Base-by-base conservation (phyloP, 2,113 vertebrate genomes). In the Osmerus eperlanus region DNA sequence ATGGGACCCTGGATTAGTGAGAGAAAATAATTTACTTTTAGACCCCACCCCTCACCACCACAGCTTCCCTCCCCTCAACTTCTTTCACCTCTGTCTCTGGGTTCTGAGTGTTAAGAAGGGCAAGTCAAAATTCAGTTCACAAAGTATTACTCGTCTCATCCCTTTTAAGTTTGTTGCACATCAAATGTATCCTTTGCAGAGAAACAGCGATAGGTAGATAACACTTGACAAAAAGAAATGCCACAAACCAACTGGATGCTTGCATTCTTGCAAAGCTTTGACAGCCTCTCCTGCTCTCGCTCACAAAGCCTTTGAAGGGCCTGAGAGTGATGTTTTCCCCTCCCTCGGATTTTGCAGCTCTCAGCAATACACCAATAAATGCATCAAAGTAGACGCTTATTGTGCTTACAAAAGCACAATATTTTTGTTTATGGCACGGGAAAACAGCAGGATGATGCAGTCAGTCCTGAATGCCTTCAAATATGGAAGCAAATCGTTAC, bases 61-160 rank as follows among this genome's bases (percentile, higher is more conserved):
- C 11, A 12, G 12, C 52, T 4, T 16, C 52, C 52, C 52, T n/a
- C 15, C 54, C 54, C 6, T 2, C 54, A 4, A 15, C 54, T 55
- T n/a, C 14, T n/a, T 18, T 55, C 51, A 58, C 21, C 9, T 51
- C 23, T 8, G 13, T n/a, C 32, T 18, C 53, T 66, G 59, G 36
- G 67, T 63, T 71, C 70, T 67, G 15, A 23, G 58, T 55, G 64
- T 70, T 67, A 61, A 69, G 75, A 69, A 61, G 21, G 60, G 19
- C 53, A 28, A 65, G 71, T 69, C 55, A 67, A 64, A 78, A 81
- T 73, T 70, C 76, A 73, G 67, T 65, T 76, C 70, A 64, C 70
- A 70, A 67, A 73, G 67, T 67, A 58, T 71, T 64, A 68, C 47
- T 78, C 55, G 5, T 54, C 51, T 66, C 52, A 62, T 62, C 32